Evolutionary conservation across 2,888 invertebrate species (phyloP).

Genomic region (Tipula vernalis): DNA sequence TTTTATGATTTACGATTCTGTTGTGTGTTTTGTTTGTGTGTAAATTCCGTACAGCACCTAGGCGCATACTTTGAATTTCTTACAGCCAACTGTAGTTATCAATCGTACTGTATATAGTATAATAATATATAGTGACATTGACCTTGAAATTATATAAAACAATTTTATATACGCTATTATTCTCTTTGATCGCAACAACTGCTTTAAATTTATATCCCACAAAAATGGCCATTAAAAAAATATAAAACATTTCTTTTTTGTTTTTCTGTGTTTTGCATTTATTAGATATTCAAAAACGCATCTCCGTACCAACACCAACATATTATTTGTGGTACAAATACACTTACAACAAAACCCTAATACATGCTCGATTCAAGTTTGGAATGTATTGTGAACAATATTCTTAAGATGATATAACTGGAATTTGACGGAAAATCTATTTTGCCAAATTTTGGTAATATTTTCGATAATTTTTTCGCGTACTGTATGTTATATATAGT

Average conservation of each 20-base stretch:
- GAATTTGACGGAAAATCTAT: background rate
- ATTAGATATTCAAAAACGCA: background rate
- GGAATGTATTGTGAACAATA: background rate
- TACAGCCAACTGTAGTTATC: background rate
- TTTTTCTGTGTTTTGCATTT: background rate
- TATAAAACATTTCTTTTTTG: background rate
- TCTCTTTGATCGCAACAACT: background rate
- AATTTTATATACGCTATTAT: background rate
- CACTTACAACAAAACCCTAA: background rate
- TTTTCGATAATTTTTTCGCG: background rate
- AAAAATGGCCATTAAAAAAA: background rate
- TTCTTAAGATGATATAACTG: background rate
- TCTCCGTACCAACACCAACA: background rate
- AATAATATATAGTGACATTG: background rate
- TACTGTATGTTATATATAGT: background rate
- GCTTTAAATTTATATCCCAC: background rate
- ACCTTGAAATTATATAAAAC: background rate
- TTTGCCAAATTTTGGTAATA: background rate
- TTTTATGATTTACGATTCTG: background rate
- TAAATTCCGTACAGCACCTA: background rate
- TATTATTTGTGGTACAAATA: background rate
- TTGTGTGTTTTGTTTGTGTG: too few relatives aligned
- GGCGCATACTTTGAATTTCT: background rate
- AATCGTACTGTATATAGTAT: background rate
- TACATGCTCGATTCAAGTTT: background rate